Evolutionary conservation across 2,113 vertebrate species (phyloP).

Genomic region (Perca flavescens): DNA sequence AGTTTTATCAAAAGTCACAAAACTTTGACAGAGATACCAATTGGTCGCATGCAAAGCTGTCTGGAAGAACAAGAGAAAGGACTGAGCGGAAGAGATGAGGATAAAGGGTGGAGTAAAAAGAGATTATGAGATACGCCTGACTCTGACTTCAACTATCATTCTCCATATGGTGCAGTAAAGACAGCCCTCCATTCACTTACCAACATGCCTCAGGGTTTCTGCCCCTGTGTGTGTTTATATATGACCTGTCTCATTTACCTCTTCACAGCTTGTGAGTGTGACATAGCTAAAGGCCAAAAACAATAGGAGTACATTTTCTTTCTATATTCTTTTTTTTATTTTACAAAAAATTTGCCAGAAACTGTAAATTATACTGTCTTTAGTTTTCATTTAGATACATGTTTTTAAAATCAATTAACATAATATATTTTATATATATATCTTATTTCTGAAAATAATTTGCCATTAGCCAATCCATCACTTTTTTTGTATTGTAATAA

Average conservation of each 20-base stretch:
- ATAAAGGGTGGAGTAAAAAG: constrained; percentile 18
- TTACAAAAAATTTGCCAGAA: not conserved
- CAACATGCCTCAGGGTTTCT: constrained; percentile 62
- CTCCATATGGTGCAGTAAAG: constrained; percentile 65
- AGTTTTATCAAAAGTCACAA: not conserved
- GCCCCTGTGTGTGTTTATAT: constrained; percentile 31
- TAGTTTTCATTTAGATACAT: not conserved
- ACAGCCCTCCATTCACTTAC: constrained; percentile 7
- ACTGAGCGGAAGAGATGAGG: not conserved
- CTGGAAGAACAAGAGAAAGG: not conserved
- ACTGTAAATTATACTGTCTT: not conserved
- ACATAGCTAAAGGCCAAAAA: constrained; percentile 48
- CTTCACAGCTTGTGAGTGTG: constrained; percentile 78
- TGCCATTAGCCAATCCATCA: not conserved
- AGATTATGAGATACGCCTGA: constrained; percentile 64
- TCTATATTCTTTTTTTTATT: not conserved
- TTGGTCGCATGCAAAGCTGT: not conserved
- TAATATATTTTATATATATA: not conserved
- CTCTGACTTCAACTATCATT: constrained; percentile 72
- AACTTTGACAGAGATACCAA: not conserved
- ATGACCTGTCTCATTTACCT: constrained; percentile 81
- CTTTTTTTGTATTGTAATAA: not conserved
- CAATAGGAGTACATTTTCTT: not conserved
- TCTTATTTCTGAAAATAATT: not conserved
- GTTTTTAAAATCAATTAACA: not conserved